These are phyloP conservation scores for Rhabditophanes sp. DNA, from an alignment of 2,888 invertebrate genomes.

Conservation along the genomic window DNA sequence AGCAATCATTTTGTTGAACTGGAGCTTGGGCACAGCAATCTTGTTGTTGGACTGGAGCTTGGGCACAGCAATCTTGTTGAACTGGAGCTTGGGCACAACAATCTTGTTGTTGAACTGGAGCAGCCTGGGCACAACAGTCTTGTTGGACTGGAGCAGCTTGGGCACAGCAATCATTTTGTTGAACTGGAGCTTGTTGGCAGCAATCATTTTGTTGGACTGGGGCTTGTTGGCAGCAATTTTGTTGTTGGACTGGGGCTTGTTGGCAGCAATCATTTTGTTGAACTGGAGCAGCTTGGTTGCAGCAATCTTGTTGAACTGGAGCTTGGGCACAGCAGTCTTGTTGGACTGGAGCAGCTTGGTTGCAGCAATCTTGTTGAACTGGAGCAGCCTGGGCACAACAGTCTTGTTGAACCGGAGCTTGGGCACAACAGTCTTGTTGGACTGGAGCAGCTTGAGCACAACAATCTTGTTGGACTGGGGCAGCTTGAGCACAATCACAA, in stretches of 20 bases:
- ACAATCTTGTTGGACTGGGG: slow-evolving; percentile 11
- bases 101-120: too few species aligned
- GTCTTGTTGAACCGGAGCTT: slow-evolving; percentile 3
- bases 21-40: too few species aligned
- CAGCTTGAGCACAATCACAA: slow-evolving; percentile 7
- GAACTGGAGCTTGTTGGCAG: too few species aligned
- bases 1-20: not conserved
- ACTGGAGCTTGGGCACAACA: too few species aligned
- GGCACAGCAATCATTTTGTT: slow-evolving; percentile 5
- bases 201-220: slow-evolving; percentile 1
- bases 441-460: slow-evolving; percentile 9
- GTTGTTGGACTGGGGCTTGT: slow-evolving; percentile 10
- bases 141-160: slow-evolving; percentile 3
- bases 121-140: slow-evolving; percentile 9
- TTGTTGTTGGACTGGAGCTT: not conserved
- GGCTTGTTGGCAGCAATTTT: slow-evolving; percentile 6
- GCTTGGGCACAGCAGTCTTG: slow-evolving; percentile 9
- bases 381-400: slow-evolving; percentile 8
- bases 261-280: slow-evolving; percentile 4
- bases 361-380: slow-evolving; percentile 12
- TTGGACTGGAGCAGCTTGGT: too few species aligned
- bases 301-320: slow-evolving; percentile 7
- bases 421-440: slow-evolving; percentile 3
- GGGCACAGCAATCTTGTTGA: too few species aligned
- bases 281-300: not conserved